Percentiles rank a stretch among this genome's conserved stretches.
phyloP scores from a whole-genome alignment of 2,113 vertebrate genomes.

The Atherinomorus stipes region DNA sequence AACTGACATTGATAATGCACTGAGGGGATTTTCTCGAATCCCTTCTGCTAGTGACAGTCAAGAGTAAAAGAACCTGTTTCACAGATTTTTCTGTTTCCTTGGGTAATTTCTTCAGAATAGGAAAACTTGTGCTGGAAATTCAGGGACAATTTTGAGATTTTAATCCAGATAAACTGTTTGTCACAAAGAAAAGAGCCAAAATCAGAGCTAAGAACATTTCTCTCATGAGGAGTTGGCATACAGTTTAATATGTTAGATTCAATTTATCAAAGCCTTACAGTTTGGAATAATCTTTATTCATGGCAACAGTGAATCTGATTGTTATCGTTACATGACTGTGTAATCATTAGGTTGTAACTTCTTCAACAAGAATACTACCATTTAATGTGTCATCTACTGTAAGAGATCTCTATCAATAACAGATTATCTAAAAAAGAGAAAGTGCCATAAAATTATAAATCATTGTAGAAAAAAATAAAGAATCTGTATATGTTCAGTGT shows the following conservation, averaged over 20 bases:
- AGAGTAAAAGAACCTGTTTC: no score
- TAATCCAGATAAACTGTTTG: background rate
- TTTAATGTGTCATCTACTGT: background rate
- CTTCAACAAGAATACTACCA: background rate
- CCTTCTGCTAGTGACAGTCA: no score
- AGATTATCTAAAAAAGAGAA: background rate
- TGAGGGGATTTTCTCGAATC: no score
- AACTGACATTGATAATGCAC: background rate
- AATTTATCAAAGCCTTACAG: background rate
- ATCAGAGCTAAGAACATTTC: background rate
- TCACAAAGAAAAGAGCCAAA: background rate
- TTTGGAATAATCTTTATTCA: background rate
- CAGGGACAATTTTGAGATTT: background rate
- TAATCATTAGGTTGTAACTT: background rate
- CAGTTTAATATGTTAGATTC: background rate
- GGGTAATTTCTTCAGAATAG: no score
- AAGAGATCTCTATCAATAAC: background rate
- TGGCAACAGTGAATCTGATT: no score
- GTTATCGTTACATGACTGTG: no score
- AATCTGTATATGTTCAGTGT: background rate
- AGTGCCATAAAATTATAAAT: background rate
- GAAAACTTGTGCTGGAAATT: no score
- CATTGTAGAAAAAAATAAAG: slow-evolving; percentile 9
- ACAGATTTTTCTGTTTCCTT: no score
- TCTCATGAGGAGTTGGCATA: background rate